phyloP scores from a whole-genome alignment of 1,140 invertebrate genomes.

The Lepidurus apus region DNA sequence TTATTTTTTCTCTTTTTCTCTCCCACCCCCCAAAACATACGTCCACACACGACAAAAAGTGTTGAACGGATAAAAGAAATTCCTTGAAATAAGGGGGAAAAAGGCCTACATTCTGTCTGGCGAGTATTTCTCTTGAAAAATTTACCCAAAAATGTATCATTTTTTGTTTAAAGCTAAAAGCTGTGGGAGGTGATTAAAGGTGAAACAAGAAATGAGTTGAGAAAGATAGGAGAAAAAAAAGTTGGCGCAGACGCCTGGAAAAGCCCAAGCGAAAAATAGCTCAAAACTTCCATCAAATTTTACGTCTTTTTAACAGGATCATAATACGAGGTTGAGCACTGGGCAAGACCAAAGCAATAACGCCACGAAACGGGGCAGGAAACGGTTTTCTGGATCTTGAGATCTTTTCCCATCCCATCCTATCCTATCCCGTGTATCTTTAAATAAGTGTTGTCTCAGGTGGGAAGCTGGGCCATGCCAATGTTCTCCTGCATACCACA shows the following conservation, averaged over 20 bases:
- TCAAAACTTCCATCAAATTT: constrained; percentile 13
- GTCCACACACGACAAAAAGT: no score
- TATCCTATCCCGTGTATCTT: neutral
- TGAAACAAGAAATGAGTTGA: neutral
- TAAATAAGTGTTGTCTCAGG: constrained; percentile 22
- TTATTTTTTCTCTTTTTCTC: no score
- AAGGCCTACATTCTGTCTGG: no score
- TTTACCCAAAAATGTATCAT: no score
- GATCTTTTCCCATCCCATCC: neutral
- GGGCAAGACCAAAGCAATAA: constrained; percentile 18
- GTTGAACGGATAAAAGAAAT: no score
- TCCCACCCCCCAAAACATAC: no score
- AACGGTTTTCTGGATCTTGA: neutral
- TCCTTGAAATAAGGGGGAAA: no score
- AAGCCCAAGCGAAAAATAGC: neutral
- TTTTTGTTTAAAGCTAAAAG: no score
- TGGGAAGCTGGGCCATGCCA: constrained; percentile 20
- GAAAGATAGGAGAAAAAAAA: neutral
- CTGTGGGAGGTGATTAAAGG: neutral
- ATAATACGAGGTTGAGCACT: constrained; percentile 19
- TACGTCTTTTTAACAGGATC: constrained; percentile 12
- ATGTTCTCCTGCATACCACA: constrained; percentile 18
- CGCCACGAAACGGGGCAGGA: neutral
- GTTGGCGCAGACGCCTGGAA: neutral
- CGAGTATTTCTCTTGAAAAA: no score